Conservation (phyloP, 2,797 vertebrate species). For the Discoglossus pictus region DNA sequence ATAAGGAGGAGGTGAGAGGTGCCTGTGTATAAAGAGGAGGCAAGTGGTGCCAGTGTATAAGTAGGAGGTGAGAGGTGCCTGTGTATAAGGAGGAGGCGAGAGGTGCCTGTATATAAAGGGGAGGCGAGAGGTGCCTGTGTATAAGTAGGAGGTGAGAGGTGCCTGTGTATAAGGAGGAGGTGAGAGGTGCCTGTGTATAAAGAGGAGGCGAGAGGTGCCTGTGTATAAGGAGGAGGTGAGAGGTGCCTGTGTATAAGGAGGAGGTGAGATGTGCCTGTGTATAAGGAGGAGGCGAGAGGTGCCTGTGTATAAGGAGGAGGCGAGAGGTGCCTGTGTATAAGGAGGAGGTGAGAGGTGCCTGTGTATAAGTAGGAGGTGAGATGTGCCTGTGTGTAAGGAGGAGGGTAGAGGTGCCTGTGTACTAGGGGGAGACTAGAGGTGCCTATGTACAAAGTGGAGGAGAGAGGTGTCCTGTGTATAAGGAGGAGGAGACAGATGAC, state of each 20-base stretch:
- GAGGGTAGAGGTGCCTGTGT: not conserved
- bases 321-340: not conserved
- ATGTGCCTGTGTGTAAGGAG: not conserved
- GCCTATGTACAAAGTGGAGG: not conserved
- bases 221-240: not conserved
- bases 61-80: not conserved
- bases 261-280: not conserved
- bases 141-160: not conserved
- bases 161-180: slow-evolving; percentile 1
- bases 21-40: not conserved
- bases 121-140: not conserved
- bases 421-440: not conserved
- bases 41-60: not conserved
- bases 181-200: slow-evolving; percentile 4
- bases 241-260: not conserved
- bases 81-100: not conserved
- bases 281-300: slow-evolving; percentile 1
- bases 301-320: not conserved
- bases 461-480: not conserved
- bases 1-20: not conserved
- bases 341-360: not conserved
- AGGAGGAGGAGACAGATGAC: not conserved
- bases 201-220: not conserved
- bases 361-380: not conserved
- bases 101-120: not conserved